phyloP scores from a whole-genome alignment of 1,140 invertebrate species.

The Bombus balteatus region DNA sequence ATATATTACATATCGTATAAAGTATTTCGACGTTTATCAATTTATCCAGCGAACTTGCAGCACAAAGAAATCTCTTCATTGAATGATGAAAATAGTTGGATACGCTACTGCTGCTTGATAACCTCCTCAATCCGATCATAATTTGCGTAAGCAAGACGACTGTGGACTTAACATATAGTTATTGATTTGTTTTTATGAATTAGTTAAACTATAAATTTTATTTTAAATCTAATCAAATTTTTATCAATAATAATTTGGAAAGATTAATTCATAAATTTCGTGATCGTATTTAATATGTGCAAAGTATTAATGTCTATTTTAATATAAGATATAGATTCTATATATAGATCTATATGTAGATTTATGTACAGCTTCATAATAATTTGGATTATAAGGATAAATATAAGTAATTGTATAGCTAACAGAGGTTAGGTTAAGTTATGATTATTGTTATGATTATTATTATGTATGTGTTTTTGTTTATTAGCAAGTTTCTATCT shows the following conservation, averaged over 20 bases:
- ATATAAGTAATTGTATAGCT: no score
- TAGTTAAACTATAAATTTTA: no score
- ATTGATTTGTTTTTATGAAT: neutral
- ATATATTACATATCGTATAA: neutral
- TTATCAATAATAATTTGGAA: neutral
- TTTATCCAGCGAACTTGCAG: neutral
- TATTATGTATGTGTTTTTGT: no score
- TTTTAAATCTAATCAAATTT: neutral
- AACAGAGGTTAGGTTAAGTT: neutral
- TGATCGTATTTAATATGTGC: neutral
- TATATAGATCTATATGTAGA: no score
- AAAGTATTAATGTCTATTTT: neutral
- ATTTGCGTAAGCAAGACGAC: neutral
- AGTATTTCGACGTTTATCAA: neutral
- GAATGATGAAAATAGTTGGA: constrained; percentile 7
- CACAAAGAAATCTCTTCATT: constrained; percentile 23
- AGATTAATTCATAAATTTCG: neutral
- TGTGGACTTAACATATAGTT: no score
- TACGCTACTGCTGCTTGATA: constrained; percentile 6
- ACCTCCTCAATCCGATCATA: neutral
- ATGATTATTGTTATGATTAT: neutral
- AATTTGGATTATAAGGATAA: no score
- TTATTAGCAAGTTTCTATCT: no score
- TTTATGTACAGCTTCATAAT: no score
- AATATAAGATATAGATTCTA: no score